Conservation (phyloP, 2,797 vertebrate species). For the Pseudomugil gertrudae region DNA sequence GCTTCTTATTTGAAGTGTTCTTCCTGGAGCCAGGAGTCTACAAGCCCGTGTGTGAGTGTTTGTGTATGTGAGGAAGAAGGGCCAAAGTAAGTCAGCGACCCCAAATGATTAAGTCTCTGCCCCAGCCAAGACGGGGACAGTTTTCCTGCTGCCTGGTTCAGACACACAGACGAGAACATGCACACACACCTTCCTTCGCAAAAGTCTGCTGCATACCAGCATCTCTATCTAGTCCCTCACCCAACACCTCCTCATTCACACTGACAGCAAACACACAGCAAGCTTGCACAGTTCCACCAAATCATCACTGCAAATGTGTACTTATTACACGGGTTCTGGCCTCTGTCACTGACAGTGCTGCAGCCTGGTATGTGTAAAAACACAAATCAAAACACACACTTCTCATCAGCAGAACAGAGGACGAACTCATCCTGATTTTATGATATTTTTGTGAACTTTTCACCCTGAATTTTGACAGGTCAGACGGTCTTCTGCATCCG, state of each 20-base stretch:
- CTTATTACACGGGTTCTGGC: constrained; percentile 59
- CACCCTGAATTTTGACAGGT: constrained; percentile 15
- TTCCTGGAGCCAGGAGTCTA: constrained; percentile 84
- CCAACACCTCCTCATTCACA: constrained; percentile 80
- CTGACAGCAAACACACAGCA: constrained; percentile 65
- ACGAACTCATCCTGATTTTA: constrained; percentile 29
- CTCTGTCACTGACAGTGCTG: constrained; percentile 74
- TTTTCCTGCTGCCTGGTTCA: constrained; percentile 73
- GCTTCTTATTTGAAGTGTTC: constrained; percentile 73
- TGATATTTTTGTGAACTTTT: constrained; percentile 45
- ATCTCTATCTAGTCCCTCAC: constrained; percentile 75
- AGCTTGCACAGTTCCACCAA: constrained; percentile 55
- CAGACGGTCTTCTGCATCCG: not conserved
- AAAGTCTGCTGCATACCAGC: constrained; percentile 58
- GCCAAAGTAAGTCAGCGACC: constrained; percentile 75
- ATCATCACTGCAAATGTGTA: constrained; percentile 43
- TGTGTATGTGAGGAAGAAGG: constrained; percentile 75
- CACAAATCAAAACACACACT: constrained; percentile 62
- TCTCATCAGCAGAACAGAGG: constrained; percentile 57
- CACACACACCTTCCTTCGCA: constrained; percentile 28
- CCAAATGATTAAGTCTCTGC: constrained; percentile 67
- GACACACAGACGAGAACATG: constrained; percentile 18
- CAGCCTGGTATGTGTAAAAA: constrained; percentile 63
- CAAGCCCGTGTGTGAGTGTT: constrained; percentile 29
- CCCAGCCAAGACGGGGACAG: constrained; percentile 74